A percentile compares a stretch with the other conserved stretches of the same genome.
These are phyloP conservation scores for Leptodactylus fuscus DNA, from an alignment of 2,113 vertebrate species.

Conservation along the genomic window DNA sequence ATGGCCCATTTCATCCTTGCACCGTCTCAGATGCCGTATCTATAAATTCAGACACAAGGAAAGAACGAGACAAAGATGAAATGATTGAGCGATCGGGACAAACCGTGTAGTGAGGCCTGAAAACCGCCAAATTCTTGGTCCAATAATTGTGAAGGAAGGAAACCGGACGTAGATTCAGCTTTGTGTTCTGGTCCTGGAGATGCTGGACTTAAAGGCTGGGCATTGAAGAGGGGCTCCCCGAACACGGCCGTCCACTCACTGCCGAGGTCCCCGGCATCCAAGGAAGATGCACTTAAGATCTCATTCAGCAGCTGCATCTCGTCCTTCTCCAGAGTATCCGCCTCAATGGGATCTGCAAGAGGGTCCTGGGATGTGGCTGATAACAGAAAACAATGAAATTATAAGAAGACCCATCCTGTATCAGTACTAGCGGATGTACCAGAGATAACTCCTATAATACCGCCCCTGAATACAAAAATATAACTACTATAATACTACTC, in stretches of 20 bases:
- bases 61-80: no score
- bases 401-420: neutral
- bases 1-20: no score
- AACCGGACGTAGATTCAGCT: conserved; percentile 73
- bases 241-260: conserved; percentile 90
- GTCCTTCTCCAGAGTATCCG: conserved; percentile 78
- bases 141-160: conserved; percentile 91
- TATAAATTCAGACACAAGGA: no score
- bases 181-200: conserved; percentile 69
- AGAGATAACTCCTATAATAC: no score
- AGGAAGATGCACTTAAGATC: conserved; percentile 82
- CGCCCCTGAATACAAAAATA: no score
- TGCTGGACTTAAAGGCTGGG: conserved; percentile 51
- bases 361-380: conserved; percentile 69
- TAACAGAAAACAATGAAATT: conserved; percentile 30
- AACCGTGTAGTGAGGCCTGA: conserved; percentile 81
- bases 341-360: conserved; percentile 63
- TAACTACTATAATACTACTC: no score
- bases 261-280: conserved; percentile 86
- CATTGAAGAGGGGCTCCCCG: conserved; percentile 72
- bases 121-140: conserved; percentile 87
- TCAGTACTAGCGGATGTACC: neutral
- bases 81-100: no score
- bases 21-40: no score
- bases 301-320: conserved; percentile 85